Evolutionary conservation across 1,140 invertebrate species (phyloP).

Genomic region (Carcinoscorpius rotundicauda): DNA sequence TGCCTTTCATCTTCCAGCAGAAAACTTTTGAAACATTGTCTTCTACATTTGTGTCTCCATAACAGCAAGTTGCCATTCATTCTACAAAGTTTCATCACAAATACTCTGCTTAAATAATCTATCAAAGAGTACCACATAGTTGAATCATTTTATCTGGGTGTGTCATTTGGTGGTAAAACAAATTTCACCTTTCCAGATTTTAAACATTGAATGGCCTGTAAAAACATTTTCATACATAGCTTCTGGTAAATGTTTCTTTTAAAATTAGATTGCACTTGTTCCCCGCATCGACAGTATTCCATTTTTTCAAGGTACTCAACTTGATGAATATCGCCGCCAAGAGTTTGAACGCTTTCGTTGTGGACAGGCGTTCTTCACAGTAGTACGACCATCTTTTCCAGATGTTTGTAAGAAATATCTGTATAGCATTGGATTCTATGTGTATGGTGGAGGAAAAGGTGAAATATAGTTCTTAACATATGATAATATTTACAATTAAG

Average conservation of each 20-base stretch:
- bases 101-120: not conserved
- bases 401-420: slow-evolving; percentile 66
- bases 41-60: too few relatives aligned
- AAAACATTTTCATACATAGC: too few relatives aligned
- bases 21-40: too few relatives aligned
- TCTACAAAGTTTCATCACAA: not conserved
- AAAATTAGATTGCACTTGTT: slow-evolving; percentile 54
- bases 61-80: not conserved
- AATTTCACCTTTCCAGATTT: too few relatives aligned
- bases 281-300: slow-evolving; percentile 70
- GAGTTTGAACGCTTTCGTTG: slow-evolving; percentile 75
- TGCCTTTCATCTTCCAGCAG: too few relatives aligned
- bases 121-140: not conserved
- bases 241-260: too few relatives aligned
- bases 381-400: slow-evolving; percentile 41
- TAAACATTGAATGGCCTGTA: too few relatives aligned
- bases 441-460: slow-evolving; percentile 59
- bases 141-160: too few relatives aligned
- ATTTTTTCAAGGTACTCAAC: slow-evolving; percentile 55
- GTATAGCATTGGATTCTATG: slow-evolving; percentile 64
- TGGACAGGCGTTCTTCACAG: slow-evolving; percentile 53
- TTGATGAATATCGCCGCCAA: slow-evolving; percentile 44
- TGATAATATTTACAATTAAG: too few relatives aligned
- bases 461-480: slow-evolving; percentile 7
- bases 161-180: too few relatives aligned